Evolutionary conservation across 2,797 vertebrate species (phyloP), one percentile per base, ranked within the genome.

Genomic region (Thalassophryne amazonica): DNA sequence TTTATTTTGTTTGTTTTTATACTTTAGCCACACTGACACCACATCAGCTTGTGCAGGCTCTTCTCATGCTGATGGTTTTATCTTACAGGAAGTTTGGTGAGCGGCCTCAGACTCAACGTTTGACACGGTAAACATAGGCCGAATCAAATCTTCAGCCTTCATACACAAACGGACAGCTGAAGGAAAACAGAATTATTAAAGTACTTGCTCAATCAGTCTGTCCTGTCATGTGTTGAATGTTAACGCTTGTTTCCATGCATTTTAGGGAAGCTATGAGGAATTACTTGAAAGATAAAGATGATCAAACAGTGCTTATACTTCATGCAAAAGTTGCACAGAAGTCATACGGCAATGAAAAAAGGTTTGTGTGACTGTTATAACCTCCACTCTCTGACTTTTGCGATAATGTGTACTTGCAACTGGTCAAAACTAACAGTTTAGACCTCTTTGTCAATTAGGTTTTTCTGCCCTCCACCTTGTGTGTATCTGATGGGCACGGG

Each of bases 271-370:
- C 96, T 16, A 99, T 99, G 96, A 88, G 96, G 55, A 96, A 93
- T 86, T 99, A 99, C 78, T 83, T 99, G 70, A 99, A 98, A 81
- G 95, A 96, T 64, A 90, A 94, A 81, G 93, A 95, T 18, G 95
- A 99, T 91, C 96, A 99, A 80, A 99, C 96, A 1, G 94, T 98
- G 33, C 92, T 98, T 62, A 98, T 99, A 76, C 90, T 98, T 43
- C 96, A 99, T 14, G 96, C 96, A 0, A 99, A 99, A 86, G 96
- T 99, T 66, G 96, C 96, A 49, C 96, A 99, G 79, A 99, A 99
- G 73, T 99, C 96, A 0, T 99, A 99, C 2, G 96, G 96, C 60
- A 98, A 97, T 75, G 95, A 98, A 71, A 99, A 99, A 89, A 94
- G 96, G 96, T 97, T 35, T 19, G 75, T 61, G 4, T 43, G 2